Evolutionary conservation across 2,888 invertebrate genomes (phyloP).

Genomic region (Priapulus caudatus): DNA sequence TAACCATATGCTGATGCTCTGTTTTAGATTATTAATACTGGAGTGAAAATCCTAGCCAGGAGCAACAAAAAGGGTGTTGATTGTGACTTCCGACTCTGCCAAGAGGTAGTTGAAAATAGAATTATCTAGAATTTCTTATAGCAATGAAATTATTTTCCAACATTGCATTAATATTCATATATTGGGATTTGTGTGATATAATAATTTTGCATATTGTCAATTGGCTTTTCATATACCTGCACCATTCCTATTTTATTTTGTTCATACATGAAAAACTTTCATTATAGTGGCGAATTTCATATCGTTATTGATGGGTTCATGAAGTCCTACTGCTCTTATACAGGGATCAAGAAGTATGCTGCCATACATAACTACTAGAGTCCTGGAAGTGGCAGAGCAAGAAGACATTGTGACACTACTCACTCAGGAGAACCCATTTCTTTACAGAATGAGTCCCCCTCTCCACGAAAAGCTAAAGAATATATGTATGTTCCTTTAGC

Average conservation of each 20-base stretch:
- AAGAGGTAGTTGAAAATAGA: slow-evolving; percentile 49
- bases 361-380: slow-evolving; percentile 57
- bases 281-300: too few species aligned
- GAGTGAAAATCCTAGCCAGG: slow-evolving; percentile 82
- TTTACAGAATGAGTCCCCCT: slow-evolving; percentile 51
- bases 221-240: background rate
- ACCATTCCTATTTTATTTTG: too few species aligned
- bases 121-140: background rate
- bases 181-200: background rate
- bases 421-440: slow-evolving; percentile 64
- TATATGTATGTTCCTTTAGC: slow-evolving; percentile 54
- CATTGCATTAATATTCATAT: slow-evolving; percentile 9
- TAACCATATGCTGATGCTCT: slow-evolving; percentile 7
- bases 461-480: slow-evolving; percentile 56
- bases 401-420: slow-evolving; percentile 66
- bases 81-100: slow-evolving; percentile 76
- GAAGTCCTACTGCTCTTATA: slow-evolving; percentile 6
- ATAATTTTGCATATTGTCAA: background rate
- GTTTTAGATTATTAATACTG: slow-evolving; percentile 79
- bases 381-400: slow-evolving; percentile 54
- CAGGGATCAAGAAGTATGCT: slow-evolving; percentile 60
- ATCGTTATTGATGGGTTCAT: too few species aligned
- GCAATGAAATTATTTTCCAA: slow-evolving; percentile 10
- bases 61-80: slow-evolving; percentile 79
- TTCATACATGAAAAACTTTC: too few species aligned